phyloP scores from a whole-genome alignment of 1,140 invertebrate species.

The Planococcus citri region DNA sequence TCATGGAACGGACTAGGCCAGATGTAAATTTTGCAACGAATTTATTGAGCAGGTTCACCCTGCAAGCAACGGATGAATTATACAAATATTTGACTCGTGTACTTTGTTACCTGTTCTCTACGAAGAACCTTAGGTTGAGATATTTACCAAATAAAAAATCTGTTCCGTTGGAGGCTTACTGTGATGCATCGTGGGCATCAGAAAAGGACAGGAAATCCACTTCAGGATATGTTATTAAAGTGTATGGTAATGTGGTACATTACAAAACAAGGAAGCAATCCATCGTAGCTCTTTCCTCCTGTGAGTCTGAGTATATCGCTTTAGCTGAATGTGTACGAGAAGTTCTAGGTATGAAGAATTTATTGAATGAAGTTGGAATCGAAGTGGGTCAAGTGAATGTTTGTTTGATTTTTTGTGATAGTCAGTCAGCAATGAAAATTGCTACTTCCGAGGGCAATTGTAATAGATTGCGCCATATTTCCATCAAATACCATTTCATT shows the following conservation, averaged over 20 bases:
- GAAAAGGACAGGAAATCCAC: slow-evolving; percentile 34
- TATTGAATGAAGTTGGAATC: slow-evolving; percentile 19
- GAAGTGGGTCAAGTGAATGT: no score
- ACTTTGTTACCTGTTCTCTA: not conserved
- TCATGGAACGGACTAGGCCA: not conserved
- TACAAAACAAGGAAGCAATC: slow-evolving; percentile 29
- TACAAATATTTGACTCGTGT: not conserved
- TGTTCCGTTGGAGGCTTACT: slow-evolving; percentile 26
- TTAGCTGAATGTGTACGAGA: slow-evolving; percentile 27
- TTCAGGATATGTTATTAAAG: slow-evolving; percentile 32
- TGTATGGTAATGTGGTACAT: no score
- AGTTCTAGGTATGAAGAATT: slow-evolving; percentile 1
- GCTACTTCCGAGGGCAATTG: no score
- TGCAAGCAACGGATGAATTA: not conserved
- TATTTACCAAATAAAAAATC: not conserved
- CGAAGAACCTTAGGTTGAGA: not conserved
- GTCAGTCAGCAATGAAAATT: no score
- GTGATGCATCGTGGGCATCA: slow-evolving; percentile 35
- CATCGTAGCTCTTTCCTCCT: slow-evolving; percentile 28
- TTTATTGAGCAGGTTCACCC: not conserved
- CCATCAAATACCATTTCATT: no score
- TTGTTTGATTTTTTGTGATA: slow-evolving; percentile 17
- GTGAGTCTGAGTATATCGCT: slow-evolving; percentile 28
- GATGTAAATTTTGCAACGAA: no score
- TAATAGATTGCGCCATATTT: no score